A percentile compares a stretch with the other conserved stretches of the same genome.
Conservation (phyloP, 2,113 vertebrate genomes). For the Lanius ludovicianus region DNA sequence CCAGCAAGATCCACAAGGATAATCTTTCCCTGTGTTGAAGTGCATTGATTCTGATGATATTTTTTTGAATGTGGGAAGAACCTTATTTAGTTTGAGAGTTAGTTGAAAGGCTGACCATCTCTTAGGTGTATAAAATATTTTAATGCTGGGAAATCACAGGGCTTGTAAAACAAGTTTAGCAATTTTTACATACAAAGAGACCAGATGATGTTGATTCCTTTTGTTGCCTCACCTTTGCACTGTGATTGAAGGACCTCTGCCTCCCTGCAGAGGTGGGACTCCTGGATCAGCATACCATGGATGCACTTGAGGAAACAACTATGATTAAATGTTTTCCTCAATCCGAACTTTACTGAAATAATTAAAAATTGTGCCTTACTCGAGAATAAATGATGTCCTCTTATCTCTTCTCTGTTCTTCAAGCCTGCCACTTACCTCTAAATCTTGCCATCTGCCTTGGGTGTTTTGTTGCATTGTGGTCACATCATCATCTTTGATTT, state of each 20-base stretch:
- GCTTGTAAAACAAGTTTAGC: background rate
- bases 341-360: background rate
- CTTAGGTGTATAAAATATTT: background rate
- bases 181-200: background rate
- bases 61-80: background rate
- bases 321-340: background rate
- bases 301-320: background rate
- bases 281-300: background rate
- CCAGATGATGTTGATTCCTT: background rate
- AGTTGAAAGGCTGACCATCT: background rate
- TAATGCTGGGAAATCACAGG: background rate
- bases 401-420: background rate
- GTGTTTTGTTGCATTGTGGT: background rate
- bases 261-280: background rate
- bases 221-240: background rate
- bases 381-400: background rate
- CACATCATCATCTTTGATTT: background rate
- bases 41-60: background rate
- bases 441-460: background rate
- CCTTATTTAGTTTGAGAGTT: background rate
- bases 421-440: background rate
- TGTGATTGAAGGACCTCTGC: background rate
- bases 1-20: background rate
- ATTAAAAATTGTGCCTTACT: background rate
- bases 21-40: background rate